Evolutionary conservation across 1,140 invertebrate species (phyloP).

Genomic region (Diorhabda elongata): DNA sequence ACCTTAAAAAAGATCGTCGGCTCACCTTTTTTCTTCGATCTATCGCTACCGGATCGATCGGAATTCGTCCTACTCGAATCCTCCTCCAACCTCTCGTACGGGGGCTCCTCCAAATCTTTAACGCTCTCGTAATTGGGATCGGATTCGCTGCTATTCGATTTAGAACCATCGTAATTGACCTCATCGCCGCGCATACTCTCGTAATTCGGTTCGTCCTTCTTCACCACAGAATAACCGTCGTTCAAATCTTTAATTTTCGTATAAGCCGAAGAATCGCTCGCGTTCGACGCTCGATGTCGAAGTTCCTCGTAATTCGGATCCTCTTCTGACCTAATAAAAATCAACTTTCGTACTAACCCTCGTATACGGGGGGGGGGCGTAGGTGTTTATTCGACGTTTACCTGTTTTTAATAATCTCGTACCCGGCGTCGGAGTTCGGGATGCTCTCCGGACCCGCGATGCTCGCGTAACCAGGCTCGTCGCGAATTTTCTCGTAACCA

Average conservation of each 20-base stretch:
- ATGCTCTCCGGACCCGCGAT: conserved; percentile 55
- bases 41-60: conserved; percentile 50
- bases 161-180: conserved; percentile 53
- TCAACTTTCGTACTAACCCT: no score
- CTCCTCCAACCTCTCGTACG: conserved; percentile 52
- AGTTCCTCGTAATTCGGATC: conserved; percentile 72
- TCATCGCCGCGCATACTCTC: conserved; percentile 66
- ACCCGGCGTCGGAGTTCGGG: conserved; percentile 58
- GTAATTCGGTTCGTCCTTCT: conserved; percentile 60
- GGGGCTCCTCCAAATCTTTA: conserved; percentile 55
- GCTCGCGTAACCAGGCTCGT: conserved; percentile 44
- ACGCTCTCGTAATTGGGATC: conserved; percentile 54
- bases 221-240: conserved; percentile 53
- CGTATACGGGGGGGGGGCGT: no score
- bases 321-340: conserved; percentile 41
- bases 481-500: conserved; percentile 60
- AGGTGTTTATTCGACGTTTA: neutral
- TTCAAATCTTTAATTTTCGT: conserved; percentile 42
- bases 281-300: conserved; percentile 45
- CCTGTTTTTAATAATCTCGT: conserved; percentile 52
- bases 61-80: conserved; percentile 46
- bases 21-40: conserved; percentile 40
- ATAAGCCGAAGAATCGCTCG: conserved; percentile 45
- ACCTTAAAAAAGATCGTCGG: neutral
- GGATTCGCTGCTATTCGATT: conserved; percentile 62